Evolutionary conservation across 1,140 invertebrate species (phyloP).

Genomic region (Hycleus phaleratus): DNA sequence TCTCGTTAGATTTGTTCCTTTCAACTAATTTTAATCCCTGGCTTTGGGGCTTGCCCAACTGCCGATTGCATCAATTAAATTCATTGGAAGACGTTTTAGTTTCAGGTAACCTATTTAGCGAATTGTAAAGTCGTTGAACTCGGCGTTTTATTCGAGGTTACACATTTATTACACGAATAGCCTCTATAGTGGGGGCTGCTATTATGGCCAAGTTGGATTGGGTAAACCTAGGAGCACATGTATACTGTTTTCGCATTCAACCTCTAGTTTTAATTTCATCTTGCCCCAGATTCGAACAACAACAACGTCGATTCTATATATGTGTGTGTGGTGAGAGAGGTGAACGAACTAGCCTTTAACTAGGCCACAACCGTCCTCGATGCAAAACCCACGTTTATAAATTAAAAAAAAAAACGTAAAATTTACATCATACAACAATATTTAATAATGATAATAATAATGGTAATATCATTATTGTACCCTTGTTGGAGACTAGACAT

Average conservation of each 20-base stretch:
- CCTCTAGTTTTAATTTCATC: conserved; percentile 42
- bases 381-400: background rate
- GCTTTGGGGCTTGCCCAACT: background rate
- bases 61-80: conserved; percentile 14
- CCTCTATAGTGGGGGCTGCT: conserved; percentile 15
- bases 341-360: conserved; percentile 37
- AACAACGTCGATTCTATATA: too few species aligned
- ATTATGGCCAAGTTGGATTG: conserved; percentile 22
- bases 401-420: too few species aligned
- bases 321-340: conserved; percentile 27
- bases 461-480: background rate
- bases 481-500: conserved; percentile 19
- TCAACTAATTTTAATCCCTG: too few species aligned
- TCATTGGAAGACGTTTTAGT: conserved; percentile 5
- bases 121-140: conserved; percentile 34
- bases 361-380: conserved; percentile 29
- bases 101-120: conserved; percentile 40
- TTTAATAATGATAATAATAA: background rate
- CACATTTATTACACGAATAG: background rate
- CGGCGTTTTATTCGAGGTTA: conserved; percentile 27
- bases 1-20: too few species aligned
- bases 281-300: conserved; percentile 38
- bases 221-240: conserved; percentile 23
- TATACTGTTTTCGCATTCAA: conserved; percentile 36
- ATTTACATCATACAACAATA: background rate